Conservation (phyloP, 2,113 vertebrate genomes). For the Gila orcuttii region DNA sequence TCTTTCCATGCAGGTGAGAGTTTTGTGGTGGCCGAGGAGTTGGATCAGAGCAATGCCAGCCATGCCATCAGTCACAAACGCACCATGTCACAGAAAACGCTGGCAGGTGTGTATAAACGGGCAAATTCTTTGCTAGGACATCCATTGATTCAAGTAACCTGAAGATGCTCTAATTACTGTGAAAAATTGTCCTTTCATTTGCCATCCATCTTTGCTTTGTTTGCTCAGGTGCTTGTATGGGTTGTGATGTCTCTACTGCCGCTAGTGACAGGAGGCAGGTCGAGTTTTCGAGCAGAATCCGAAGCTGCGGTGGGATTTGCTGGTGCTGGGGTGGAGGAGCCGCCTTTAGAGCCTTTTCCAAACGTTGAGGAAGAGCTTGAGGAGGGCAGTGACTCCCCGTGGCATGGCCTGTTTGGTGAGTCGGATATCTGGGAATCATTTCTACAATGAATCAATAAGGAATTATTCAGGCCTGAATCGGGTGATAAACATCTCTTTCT, state of each 20-base stretch:
- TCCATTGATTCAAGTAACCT: neutral
- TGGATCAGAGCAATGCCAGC: constrained; percentile 59
- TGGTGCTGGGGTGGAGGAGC: constrained; percentile 64
- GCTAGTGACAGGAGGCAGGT: constrained; percentile 70
- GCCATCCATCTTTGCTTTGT: constrained; percentile 18
- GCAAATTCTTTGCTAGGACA: neutral
- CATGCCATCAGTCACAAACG: constrained; percentile 62
- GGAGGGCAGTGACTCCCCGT: constrained; percentile 64
- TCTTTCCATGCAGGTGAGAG: constrained; percentile 73
- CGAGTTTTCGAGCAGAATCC: constrained; percentile 60
- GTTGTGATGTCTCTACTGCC: constrained; percentile 75
- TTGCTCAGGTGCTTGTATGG: constrained; percentile 73
- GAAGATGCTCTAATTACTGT: constrained; percentile 23
- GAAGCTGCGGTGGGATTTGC: constrained; percentile 59
- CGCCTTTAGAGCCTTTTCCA: constrained; percentile 67
- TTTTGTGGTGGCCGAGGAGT: constrained; percentile 63
- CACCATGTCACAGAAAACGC: constrained; percentile 53
- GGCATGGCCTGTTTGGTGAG: constrained; percentile 74
- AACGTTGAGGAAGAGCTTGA: constrained; percentile 68
- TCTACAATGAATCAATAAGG: neutral
- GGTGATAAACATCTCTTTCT: constrained; percentile 1
- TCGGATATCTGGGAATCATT: neutral
- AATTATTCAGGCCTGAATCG: constrained; percentile 7
- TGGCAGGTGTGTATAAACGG: constrained; percentile 58
- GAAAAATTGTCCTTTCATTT: constrained; percentile 13